Evolutionary conservation across 2,797 vertebrate species (phyloP).

Genomic region (Gadopsis marmoratus): DNA sequence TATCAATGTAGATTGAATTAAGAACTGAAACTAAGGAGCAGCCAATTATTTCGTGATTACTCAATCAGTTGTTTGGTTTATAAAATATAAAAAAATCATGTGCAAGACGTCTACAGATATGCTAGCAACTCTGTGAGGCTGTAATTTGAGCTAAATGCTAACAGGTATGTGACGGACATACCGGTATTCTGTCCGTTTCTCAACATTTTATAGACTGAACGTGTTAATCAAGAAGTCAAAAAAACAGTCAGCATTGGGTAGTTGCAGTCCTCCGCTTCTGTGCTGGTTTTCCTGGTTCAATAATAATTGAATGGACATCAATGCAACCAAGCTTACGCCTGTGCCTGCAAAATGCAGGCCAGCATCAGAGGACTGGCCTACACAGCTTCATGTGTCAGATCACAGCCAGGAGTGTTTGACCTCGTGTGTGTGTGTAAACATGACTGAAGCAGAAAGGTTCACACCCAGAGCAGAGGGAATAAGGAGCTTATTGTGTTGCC

Average conservation of each 20-base stretch:
- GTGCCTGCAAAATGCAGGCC: neutral
- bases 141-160: neutral
- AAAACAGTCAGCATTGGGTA: neutral
- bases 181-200: neutral
- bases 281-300: neutral
- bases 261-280: neutral
- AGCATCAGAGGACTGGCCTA: neutral
- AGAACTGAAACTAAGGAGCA: neutral
- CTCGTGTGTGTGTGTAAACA: conserved; percentile 75
- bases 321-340: neutral
- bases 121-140: neutral
- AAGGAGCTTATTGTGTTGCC: conserved; percentile 74
- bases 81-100: neutral
- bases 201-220: neutral
- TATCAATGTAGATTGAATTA: neutral
- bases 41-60: neutral
- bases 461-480: conserved; percentile 56
- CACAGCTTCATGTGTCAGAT: conserved; percentile 54
- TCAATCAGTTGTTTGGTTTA: neutral
- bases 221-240: neutral
- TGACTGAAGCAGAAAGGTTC: conserved; percentile 56
- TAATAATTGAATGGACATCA: conserved; percentile 1
- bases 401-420: conserved; percentile 59
- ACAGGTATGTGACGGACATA: neutral
- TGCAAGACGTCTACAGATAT: neutral